Percentiles rank a stretch among this genome's conserved stretches.
Evolutionary conservation across 2,888 invertebrate genomes (phyloP).

Genomic region (Eupithecia tripunctaria): DNA sequence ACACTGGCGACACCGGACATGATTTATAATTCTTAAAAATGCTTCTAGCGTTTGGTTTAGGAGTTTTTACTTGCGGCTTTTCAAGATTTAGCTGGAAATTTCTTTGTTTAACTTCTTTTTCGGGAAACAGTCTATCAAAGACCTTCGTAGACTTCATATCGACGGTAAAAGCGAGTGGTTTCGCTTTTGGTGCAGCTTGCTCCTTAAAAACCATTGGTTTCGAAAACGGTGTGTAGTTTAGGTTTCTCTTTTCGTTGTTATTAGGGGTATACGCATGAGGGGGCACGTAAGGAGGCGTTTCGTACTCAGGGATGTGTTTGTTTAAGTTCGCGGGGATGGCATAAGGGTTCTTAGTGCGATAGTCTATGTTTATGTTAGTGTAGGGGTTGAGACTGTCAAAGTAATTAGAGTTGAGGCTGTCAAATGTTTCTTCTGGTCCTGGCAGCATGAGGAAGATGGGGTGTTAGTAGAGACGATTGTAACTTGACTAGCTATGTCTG

Average conservation of each 20-base stretch:
- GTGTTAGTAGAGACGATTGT: conserved; percentile 38
- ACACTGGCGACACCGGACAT: conserved; percentile 92
- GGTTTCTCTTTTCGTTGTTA: conserved; percentile 55
- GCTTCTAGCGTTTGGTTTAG: conserved; percentile 76
- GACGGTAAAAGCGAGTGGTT: conserved; percentile 68
- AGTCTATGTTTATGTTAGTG: conserved; percentile 65
- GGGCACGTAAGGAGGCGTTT: conserved; percentile 72
- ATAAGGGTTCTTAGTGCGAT: conserved; percentile 78
- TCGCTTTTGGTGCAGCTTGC: conserved; percentile 55
- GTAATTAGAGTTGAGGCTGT: conserved; percentile 75
- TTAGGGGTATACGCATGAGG: conserved; percentile 70
- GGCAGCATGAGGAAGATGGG: conserved; percentile 64
- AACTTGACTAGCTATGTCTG: not conserved
- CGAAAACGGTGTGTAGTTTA: conserved; percentile 58
- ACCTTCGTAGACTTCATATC: conserved; percentile 78
- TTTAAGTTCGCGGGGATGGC: conserved; percentile 81
- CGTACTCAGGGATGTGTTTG: conserved; percentile 74
- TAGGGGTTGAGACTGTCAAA: conserved; percentile 77
- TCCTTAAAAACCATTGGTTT: conserved; percentile 72
- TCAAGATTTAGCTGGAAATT: conserved; percentile 77
- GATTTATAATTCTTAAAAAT: conserved; percentile 89
- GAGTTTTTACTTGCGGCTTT: conserved; percentile 65
- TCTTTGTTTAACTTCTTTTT: conserved; percentile 67
- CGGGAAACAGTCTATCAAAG: conserved; percentile 75
- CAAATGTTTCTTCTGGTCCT: conserved; percentile 77